Base-by-base conservation (phyloP, 92 coral and sea anemone species). In the Phenganax subtilis region DNA sequence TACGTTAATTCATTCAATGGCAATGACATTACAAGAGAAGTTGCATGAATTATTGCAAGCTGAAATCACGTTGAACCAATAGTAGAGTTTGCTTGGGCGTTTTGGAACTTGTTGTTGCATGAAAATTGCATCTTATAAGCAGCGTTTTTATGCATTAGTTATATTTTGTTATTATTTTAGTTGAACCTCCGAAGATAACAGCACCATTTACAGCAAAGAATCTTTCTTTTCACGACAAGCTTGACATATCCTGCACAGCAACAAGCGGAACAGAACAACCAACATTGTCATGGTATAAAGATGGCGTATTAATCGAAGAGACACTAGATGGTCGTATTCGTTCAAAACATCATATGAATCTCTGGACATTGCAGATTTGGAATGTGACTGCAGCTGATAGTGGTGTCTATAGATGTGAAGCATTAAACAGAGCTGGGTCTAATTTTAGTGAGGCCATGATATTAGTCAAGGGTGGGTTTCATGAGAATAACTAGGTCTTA, bases 321-420 rank as follows among this genome's bases (percentile, higher is more conserved):
- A 90, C 85, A 54, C 55, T 62, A 59, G 83, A 81, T 15, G 55
- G 80, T 73, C 83, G 77, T 73, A 85, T 87, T 61, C 75, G 80
- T 55, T 58, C 65, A 15, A 65, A 79, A 54, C 58, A 64, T 25
- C 52, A 63, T 79, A 75, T 66, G 65, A 78, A 75, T 11, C 68
- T 68, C 10, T 88, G 94, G 82, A 89, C 85, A 4, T 71, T 96
- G 27, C 87, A 63, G 6, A 85, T 82, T 57, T 54, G 75, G 55
- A 84, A 81, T 10, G 90, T 92, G 55, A 85, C 85, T 10, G 82
- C 92, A 81, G 86, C 77, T 75, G 92, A 90, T 76, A 88, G 91
- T 74, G 99, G 99, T 29, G 82, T 75, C 29, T 96, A 96, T 85
- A 90, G 87, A 61, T 96, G 99, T 37, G 87, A 84, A 20, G 91